Percentiles rank a stretch among this genome's conserved stretches.
Evolutionary conservation across 92 coral and sea anemone genomes (phyloP).

Genomic region (Paragorgia papillata): DNA sequence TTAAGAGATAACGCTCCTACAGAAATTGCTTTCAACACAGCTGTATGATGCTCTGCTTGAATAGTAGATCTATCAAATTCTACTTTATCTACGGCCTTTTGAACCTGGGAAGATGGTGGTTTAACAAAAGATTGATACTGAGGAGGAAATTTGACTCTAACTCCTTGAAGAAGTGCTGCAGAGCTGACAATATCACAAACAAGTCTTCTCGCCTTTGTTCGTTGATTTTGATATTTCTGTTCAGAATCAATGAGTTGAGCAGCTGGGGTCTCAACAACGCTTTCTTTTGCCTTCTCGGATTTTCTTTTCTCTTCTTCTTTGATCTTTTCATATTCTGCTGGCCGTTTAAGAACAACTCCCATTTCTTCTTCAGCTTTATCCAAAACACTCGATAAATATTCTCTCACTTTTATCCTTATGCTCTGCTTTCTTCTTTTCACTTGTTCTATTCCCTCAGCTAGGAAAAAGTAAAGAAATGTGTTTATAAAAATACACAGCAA

Average conservation of each 20-base stretch:
- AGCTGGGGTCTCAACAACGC: background rate
- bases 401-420: conserved; percentile 12
- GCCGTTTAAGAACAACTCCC: conserved; percentile 13
- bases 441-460: background rate
- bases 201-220: background rate
- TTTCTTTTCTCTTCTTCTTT: background rate
- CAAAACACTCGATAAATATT: conserved; percentile 5
- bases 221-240: background rate
- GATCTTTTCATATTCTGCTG: conserved; percentile 15
- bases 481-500: too few relatives aligned
- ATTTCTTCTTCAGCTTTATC: conserved; percentile 12
- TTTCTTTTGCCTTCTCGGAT: background rate
- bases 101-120: background rate
- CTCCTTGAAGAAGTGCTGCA: background rate
- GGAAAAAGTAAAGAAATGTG: background rate
- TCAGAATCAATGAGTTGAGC: background rate
- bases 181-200: background rate
- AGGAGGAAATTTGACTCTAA: conserved; percentile 18
- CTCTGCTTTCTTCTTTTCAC: background rate
- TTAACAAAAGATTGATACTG: conserved; percentile 13
- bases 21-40: conserved; percentile 10
- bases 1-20: background rate
- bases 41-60: background rate
- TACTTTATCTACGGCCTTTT: background rate
- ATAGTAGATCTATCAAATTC: background rate